Evolutionary conservation across 2,797 vertebrate species (phyloP).

Genomic region (Liasis olivaceus): DNA sequence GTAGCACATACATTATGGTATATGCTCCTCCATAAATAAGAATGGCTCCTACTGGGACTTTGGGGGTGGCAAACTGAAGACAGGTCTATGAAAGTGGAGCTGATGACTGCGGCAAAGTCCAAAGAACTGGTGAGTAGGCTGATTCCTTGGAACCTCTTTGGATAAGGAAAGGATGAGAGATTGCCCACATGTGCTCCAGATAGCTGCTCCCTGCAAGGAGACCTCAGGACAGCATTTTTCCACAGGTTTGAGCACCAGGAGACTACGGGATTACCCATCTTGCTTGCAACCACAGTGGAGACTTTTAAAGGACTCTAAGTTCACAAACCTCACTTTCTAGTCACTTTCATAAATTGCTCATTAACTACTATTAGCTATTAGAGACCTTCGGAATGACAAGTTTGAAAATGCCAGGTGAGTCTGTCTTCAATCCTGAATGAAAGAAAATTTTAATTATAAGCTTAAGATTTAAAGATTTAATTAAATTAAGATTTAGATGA

Average conservation of each 20-base stretch:
- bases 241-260: too few species aligned
- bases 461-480: neutral
- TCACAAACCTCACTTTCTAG: neutral
- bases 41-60: neutral
- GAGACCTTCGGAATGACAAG: neutral
- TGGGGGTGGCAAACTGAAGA: neutral
- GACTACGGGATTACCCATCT: neutral
- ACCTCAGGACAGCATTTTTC: neutral
- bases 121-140: too few species aligned
- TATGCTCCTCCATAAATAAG: neutral
- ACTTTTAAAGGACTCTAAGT: neutral
- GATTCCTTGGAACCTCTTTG: neutral
- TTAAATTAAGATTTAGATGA: too few species aligned
- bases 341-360: neutral
- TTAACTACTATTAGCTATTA: neutral
- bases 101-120: too few species aligned
- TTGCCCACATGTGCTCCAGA: neutral
- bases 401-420: neutral
- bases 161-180: too few species aligned
- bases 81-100: neutral
- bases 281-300: neutral
- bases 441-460: neutral
- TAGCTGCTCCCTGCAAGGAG: neutral
- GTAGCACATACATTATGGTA: neutral
- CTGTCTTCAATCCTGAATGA: neutral